Conservation (phyloP, 2,113 vertebrate species). For the Misgurnus anguillicaudatus region DNA sequence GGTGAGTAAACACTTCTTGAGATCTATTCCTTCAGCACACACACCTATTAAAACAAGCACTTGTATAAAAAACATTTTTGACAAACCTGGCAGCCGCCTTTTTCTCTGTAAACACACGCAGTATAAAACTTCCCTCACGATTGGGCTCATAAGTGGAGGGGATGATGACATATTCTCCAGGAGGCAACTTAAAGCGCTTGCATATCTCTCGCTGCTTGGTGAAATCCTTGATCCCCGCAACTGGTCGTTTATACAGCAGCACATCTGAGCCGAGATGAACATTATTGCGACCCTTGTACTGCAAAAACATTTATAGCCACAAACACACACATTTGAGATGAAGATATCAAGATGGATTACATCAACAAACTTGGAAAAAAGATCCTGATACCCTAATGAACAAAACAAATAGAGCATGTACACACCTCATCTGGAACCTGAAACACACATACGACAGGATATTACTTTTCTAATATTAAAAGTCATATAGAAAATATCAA, state of each 20-base stretch:
- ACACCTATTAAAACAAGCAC: neutral
- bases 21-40: neutral
- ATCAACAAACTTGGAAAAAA: neutral
- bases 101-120: constrained; percentile 76
- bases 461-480: neutral
- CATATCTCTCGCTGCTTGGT: constrained; percentile 73
- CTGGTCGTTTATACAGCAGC: no score
- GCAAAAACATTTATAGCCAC: no score
- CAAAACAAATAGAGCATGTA: neutral
- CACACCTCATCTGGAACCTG: constrained; percentile 70
- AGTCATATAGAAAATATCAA: no score
- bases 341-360: no score
- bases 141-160: constrained; percentile 86
- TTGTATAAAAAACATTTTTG: neutral
- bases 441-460: neutral
- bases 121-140: constrained; percentile 79
- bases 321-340: no score
- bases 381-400: neutral
- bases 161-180: constrained; percentile 81
- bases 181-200: constrained; percentile 74
- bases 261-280: no score
- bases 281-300: no score
- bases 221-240: no score
- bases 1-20: no score
- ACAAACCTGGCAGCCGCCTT: constrained; percentile 65